Evolutionary conservation across 1,140 invertebrate species (phyloP), one percentile per base, ranked within the genome.

Genomic region (Daktulosphaira vitifoliae): DNA sequence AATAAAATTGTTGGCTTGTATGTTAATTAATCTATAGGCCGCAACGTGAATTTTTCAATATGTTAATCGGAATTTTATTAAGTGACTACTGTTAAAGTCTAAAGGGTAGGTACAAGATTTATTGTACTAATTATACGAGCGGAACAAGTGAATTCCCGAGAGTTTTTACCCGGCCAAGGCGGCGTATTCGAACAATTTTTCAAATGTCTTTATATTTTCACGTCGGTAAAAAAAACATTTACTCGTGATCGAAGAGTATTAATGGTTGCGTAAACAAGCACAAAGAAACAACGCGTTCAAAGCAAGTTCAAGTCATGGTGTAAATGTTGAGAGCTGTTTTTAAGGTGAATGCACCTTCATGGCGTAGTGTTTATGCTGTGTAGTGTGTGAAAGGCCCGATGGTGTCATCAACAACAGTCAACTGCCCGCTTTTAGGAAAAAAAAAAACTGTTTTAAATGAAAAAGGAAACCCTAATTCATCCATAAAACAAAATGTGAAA

Each of bases 131-230:
- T 59, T 59, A 59, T 59, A 59, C 18, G 39, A 16, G 39, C 13
- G 22, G n/a, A 59, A 59, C 54, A 26, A 44, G 54, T 59, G 23
- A 59, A 59, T 59, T 59, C 54, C 54, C n/a, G 25, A 46, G 54
- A 42, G 23, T 37, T 16, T 59, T 26, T 42, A 38, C 54, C 54
- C 20, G 23, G 54, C 42, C 39, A 59, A 59, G 39, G 54, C 54
- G 54, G 54, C 39, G 54, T 59, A 44, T 59, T 59, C 26, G 54
- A 59, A 59, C 54, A 59, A 59, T 59, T 59, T 59, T 59, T 59
- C 38, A 59, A 59, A 59, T 59, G 54, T 59, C 54, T 59, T 59
- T 59, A 54, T 53, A 54, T 44, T 59, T 42, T 59, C 42, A 59
- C 26, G 54, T 46, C 39, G 54, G 54, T 23, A 26, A 46, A 59